Evolutionary conservation across 2,888 invertebrate species (phyloP), one percentile per base, ranked within the genome.

Genomic region (Lissocephala sabroskyi): DNA sequence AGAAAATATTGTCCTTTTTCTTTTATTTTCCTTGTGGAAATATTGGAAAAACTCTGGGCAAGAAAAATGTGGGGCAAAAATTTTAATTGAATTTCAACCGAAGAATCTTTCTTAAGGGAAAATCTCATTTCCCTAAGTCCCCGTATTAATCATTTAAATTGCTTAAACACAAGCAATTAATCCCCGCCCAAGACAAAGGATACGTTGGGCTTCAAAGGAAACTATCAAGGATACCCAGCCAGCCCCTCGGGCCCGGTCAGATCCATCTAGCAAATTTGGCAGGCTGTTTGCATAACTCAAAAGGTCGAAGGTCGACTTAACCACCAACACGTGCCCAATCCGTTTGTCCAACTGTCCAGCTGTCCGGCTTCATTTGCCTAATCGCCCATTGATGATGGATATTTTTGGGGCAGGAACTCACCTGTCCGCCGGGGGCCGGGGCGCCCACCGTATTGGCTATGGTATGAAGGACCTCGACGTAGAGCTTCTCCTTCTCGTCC

Each of bases 381-480:
- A n/a, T n/a, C n/a, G n/a, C n/a, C n/a, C n/a, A n/a, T n/a, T n/a
- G n/a, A n/a, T n/a, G n/a, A n/a, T n/a, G n/a, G n/a, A n/a, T 52
- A 50, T 40, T 16, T 49, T 14, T 32, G n/a, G 19, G 3, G 9
- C 14, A n/a, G 19, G 11, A 19, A 53, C 65, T 62, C 64, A 85
- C 85, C 82, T 85, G 92, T 19, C 91, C 91, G 51, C 90, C 91
- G 0, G 91, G 91, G 4, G 91, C 90, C 11, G 91, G 91, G 0
- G 91, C 91, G 3, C 91, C 91, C 17, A 91, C 95, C 75, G 97
- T 94, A 85, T 98, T 97, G 59, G 95, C 93, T 68, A 98, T 96
- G 59, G 97, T 98, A 86, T 97, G 97, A 67, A 98, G 87, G 56
- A 97, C 96, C 86, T 98, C 94, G 49, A 93, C 88, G 83, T 95